phyloP scores from a whole-genome alignment of 1,140 invertebrate genomes.

The Limonius californicus region DNA sequence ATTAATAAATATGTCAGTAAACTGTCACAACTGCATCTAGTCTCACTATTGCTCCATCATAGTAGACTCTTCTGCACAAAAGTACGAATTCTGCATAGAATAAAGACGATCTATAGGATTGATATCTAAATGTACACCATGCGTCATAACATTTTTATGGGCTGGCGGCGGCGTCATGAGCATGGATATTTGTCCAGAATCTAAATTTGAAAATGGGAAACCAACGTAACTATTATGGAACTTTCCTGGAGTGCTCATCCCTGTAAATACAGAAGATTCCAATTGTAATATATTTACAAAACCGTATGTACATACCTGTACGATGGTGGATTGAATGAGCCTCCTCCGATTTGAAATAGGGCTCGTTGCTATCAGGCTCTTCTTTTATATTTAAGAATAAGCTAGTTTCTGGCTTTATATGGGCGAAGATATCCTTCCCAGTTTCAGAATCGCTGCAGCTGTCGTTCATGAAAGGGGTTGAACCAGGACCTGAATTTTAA shows the following conservation, averaged over 20 bases:
- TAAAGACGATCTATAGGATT: slow-evolving; percentile 63
- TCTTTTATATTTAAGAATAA: slow-evolving; percentile 47
- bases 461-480: slow-evolving; percentile 48
- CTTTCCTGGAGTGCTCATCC: neutral
- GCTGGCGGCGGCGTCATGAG: slow-evolving; percentile 41
- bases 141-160: slow-evolving; percentile 36
- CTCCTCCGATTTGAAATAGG: slow-evolving; percentile 41
- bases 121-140: slow-evolving; percentile 18
- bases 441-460: slow-evolving; percentile 49
- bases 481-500: slow-evolving; percentile 45
- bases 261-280: slow-evolving; percentile 20
- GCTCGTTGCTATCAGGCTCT: slow-evolving; percentile 42
- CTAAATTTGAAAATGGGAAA: slow-evolving; percentile 29
- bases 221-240: slow-evolving; percentile 24
- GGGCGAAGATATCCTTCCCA: slow-evolving; percentile 28
- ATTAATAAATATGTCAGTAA: no score
- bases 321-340: slow-evolving; percentile 33
- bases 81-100: slow-evolving; percentile 63
- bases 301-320: slow-evolving; percentile 24
- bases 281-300: neutral
- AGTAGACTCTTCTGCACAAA: slow-evolving; percentile 53
- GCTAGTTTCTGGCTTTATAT: slow-evolving; percentile 33
- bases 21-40: no score
- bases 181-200: slow-evolving; percentile 31
- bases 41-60: slow-evolving; percentile 36